Evolutionary conservation across 2,113 vertebrate genomes (phyloP).

Genomic region (Ciconia maguari): DNA sequence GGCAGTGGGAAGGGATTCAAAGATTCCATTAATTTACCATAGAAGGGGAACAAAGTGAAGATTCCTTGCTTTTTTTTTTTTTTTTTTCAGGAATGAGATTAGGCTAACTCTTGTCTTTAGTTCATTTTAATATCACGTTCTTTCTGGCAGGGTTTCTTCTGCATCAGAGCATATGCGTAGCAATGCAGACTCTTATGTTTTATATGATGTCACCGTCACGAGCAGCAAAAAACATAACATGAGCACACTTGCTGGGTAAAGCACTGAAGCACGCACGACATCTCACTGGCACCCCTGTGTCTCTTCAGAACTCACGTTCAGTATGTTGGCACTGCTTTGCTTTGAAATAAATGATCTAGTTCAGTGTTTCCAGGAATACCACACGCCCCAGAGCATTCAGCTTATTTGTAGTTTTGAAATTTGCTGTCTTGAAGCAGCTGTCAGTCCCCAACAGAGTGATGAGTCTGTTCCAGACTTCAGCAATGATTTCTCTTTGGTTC

Average conservation of each 20-base stretch:
- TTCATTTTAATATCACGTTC: fast-evolving
- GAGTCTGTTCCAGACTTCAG: not conserved
- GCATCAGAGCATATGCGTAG: not conserved
- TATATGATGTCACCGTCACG: not conserved
- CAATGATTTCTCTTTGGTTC: not conserved
- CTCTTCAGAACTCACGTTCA: fast-evolving
- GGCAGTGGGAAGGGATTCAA: not conserved
- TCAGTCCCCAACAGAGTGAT: not conserved
- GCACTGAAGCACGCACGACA: not conserved
- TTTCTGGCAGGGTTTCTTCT: fast-evolving
- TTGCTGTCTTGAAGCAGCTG: not conserved
- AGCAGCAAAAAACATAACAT: not conserved
- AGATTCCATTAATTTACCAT: not conserved
- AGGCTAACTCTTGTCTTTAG: not conserved
- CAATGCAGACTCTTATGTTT: fast-evolving
- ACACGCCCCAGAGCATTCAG: not conserved
- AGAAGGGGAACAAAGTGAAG: not conserved
- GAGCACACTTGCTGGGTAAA: not conserved
- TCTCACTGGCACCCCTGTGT: not conserved
- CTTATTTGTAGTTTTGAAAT: not conserved
- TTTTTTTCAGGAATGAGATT: not conserved
- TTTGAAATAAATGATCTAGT: not conserved
- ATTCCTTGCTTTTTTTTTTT: not conserved
- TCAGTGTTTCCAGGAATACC: not conserved
- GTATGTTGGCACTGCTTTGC: not conserved